Percentiles rank a stretch among this genome's conserved stretches.
Evolutionary conservation across 2,797 vertebrate genomes (phyloP).

Genomic region (Hydrophis major): DNA sequence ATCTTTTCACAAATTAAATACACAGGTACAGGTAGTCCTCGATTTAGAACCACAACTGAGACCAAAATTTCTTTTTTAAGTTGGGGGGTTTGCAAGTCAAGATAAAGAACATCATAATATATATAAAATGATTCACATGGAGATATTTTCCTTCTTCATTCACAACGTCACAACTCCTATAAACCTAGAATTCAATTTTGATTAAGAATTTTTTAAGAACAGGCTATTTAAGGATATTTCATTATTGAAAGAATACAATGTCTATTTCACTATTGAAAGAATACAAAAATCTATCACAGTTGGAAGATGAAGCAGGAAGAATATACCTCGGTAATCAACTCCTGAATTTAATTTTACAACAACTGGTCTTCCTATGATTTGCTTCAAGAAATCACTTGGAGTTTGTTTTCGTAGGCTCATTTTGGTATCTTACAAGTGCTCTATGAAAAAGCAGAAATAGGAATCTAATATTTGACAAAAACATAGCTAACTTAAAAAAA

Average conservation of each 20-base stretch:
- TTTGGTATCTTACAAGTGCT: conserved; percentile 52
- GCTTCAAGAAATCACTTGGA: conserved; percentile 97
- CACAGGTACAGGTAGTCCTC: no score
- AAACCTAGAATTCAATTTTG: neutral
- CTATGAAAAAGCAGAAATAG: conserved; percentile 21
- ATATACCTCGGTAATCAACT: conserved; percentile 95
- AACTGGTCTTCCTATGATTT: conserved; percentile 97
- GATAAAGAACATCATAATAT: neutral
- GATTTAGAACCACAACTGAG: neutral
- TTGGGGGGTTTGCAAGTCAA: neutral
- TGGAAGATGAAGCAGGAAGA: conserved; percentile 21
- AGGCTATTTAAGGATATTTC: neutral
- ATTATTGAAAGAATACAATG: neutral
- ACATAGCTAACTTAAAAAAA: neutral
- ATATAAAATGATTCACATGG: neutral
- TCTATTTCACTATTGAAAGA: neutral
- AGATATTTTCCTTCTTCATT: neutral
- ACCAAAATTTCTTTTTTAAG: neutral
- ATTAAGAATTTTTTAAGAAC: neutral
- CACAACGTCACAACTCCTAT: neutral
- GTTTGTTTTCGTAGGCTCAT: conserved; percentile 99
- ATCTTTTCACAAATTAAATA: neutral
- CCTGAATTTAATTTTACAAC: conserved; percentile 98
- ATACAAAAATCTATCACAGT: neutral
- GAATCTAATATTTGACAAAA: neutral